These are phyloP conservation scores for Gymnogyps californianus DNA, from an alignment of 2,113 vertebrate species.

Conservation along the genomic window DNA sequence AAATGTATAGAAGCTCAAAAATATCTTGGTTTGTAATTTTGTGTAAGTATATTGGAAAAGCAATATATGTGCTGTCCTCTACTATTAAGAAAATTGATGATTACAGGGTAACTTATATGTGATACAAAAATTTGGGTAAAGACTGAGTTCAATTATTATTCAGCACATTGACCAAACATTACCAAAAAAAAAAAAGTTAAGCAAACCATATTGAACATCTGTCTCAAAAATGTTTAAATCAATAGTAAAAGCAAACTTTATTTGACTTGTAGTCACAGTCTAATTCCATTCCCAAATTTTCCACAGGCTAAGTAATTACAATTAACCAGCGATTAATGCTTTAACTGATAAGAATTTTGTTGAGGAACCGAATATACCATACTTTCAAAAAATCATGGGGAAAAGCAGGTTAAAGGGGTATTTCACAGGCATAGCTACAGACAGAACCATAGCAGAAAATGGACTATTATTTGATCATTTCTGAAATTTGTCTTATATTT, in stretches of 20 bases:
- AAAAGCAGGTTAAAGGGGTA: background rate
- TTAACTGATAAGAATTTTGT: slow-evolving; percentile 63
- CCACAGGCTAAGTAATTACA: slow-evolving; percentile 73
- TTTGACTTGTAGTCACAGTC: slow-evolving; percentile 72
- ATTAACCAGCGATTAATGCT: slow-evolving; percentile 75
- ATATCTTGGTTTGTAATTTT: background rate
- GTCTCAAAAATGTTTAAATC: slow-evolving; percentile 76
- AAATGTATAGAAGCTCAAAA: background rate
- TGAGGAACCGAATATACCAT: background rate
- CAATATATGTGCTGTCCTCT: background rate
- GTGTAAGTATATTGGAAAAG: slow-evolving; percentile 18
- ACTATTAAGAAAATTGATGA: slow-evolving; percentile 46
- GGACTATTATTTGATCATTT: background rate
- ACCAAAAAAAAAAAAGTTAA: slow-evolving; percentile 45
- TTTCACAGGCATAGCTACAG: background rate
- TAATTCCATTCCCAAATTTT: slow-evolving; percentile 74
- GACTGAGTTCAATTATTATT: slow-evolving; percentile 62
- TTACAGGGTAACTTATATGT: slow-evolving; percentile 27
- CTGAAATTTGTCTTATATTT: background rate
- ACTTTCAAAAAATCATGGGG: background rate
- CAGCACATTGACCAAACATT: slow-evolving; percentile 39
- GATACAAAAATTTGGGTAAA: slow-evolving; percentile 12
- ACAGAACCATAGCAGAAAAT: background rate
- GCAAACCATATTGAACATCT: slow-evolving; percentile 72
- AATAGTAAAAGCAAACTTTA: slow-evolving; percentile 74